Conservation (phyloP, 2,113 vertebrate species). For the Salvelinus fontinalis region DNA sequence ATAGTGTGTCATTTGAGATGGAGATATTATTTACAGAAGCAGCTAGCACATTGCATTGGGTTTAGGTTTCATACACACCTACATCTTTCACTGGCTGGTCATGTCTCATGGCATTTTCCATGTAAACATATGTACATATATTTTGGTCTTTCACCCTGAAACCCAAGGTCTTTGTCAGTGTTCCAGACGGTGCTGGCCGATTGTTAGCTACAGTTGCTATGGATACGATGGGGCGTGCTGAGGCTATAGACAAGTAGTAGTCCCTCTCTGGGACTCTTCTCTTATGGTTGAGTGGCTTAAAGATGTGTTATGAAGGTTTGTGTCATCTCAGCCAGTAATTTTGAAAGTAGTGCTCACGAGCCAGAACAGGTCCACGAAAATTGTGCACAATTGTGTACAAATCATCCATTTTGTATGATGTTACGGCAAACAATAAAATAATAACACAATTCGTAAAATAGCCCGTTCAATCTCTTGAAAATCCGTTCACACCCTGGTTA, state of each 20-base stretch:
- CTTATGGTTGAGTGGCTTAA: neutral
- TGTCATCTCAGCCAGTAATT: neutral
- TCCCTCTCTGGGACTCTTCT: neutral
- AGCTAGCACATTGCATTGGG: neutral
- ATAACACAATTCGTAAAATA: no score
- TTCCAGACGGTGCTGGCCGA: slow-evolving; percentile 3
- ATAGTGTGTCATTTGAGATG: no score
- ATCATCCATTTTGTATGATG: no score
- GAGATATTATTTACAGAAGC: slow-evolving; percentile 53
- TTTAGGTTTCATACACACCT: no score
- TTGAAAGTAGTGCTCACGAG: no score
- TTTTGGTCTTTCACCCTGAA: slow-evolving; percentile 31
- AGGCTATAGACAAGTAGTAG: neutral
- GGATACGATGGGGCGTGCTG: neutral
- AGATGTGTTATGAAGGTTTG: no score
- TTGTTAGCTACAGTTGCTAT: slow-evolving; percentile 15
- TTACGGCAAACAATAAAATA: no score
- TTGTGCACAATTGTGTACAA: no score
- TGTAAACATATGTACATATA: slow-evolving; percentile 67
- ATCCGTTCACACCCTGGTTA: neutral
- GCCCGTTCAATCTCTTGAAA: no score
- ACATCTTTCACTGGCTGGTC: no score
- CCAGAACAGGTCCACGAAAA: no score
- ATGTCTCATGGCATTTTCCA: slow-evolving; percentile 32
- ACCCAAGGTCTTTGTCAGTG: slow-evolving; percentile 49